A percentile compares a stretch with the other conserved stretches of the same genome.
These are phyloP conservation scores for Drosophila insularis DNA, from an alignment of 1,140 invertebrate species.

Conservation along the genomic window DNA sequence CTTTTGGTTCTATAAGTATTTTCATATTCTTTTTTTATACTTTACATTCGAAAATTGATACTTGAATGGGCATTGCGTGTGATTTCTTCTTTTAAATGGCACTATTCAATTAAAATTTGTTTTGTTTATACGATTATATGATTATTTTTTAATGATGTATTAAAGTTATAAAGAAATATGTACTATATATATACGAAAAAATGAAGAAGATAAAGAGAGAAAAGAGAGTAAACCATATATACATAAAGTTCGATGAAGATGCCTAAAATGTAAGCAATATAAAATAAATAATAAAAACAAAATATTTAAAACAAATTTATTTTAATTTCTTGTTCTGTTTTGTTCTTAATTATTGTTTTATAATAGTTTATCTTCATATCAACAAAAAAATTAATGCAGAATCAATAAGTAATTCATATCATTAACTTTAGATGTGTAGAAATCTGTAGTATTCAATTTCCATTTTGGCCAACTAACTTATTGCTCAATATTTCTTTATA, in stretches of 20 bases:
- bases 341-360: slow-evolving; percentile 25
- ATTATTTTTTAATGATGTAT: slow-evolving; percentile 76
- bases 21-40: slow-evolving; percentile 55
- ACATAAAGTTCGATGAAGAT: slow-evolving; percentile 66
- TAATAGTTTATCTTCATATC: slow-evolving; percentile 24
- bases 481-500: slow-evolving; percentile 46
- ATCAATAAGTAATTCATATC: slow-evolving; percentile 43
- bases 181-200: slow-evolving; percentile 63
- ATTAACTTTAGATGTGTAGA: slow-evolving; percentile 3
- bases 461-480: slow-evolving; percentile 34
- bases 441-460: neutral
- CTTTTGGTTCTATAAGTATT: slow-evolving; percentile 71
- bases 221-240: slow-evolving; percentile 3
- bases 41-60: slow-evolving; percentile 33
- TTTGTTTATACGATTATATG: slow-evolving; percentile 75
- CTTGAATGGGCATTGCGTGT: slow-evolving; percentile 57
- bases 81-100: slow-evolving; percentile 66
- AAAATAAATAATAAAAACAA: slow-evolving; percentile 70
- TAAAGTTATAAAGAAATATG: slow-evolving; percentile 74
- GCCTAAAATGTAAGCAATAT: slow-evolving; percentile 66
- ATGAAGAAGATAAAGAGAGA: slow-evolving; percentile 15
- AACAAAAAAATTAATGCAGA: slow-evolving; percentile 1
- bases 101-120: slow-evolving; percentile 71
- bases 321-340: neutral
- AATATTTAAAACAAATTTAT: slow-evolving; percentile 58